These are phyloP conservation scores for Chrysochloris asiatica DNA, from an alignment of 2,113 vertebrate genomes.

Conservation along the genomic window DNA sequence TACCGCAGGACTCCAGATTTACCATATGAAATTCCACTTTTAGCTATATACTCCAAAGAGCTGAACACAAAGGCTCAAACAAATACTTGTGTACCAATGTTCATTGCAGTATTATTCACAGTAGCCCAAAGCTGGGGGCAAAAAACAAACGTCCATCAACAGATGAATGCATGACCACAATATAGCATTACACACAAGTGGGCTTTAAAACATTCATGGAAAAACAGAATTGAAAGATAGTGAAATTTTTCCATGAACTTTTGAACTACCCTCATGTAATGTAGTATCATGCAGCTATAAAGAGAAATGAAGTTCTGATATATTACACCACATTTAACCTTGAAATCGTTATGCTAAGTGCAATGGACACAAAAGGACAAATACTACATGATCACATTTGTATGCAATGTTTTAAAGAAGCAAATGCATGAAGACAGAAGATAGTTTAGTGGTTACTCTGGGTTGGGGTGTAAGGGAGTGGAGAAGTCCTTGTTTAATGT, in stretches of 20 bases:
- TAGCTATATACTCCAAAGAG: neutral
- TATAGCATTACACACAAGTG: too few relatives aligned
- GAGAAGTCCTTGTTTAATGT: too few relatives aligned
- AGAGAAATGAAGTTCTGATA: neutral
- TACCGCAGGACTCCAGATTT: neutral
- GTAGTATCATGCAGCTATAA: too few relatives aligned
- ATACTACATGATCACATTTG: neutral
- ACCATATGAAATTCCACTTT: neutral
- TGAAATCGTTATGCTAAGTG: neutral
- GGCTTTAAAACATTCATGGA: too few relatives aligned
- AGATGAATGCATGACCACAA: too few relatives aligned
- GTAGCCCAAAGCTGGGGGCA: too few relatives aligned
- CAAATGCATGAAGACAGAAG: neutral
- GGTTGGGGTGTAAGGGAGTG: neutral
- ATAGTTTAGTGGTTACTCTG: neutral
- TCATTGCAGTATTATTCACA: too few relatives aligned
- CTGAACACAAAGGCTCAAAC: neutral
- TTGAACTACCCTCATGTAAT: too few relatives aligned
- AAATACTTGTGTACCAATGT: neutral
- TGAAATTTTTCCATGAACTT: too few relatives aligned
- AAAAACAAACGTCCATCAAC: too few relatives aligned
- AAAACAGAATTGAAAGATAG: too few relatives aligned
- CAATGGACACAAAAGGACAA: neutral
- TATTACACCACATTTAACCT: too few relatives aligned
- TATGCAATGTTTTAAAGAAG: neutral